phyloP scores from a whole-genome alignment of 2,113 vertebrate genomes.

The Triplophysa rosa region DNA sequence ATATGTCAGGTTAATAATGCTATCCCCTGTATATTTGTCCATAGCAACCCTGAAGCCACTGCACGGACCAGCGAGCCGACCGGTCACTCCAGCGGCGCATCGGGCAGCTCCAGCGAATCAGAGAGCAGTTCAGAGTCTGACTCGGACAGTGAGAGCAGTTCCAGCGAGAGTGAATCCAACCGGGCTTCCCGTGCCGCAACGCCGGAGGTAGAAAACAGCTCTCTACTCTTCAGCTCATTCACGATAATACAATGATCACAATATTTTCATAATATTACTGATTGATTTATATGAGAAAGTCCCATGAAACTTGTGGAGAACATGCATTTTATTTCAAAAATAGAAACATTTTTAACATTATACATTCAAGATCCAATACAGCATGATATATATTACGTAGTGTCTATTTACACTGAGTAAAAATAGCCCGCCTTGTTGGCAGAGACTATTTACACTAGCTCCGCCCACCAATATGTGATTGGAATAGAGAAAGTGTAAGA shows the following conservation, averaged over 20 bases:
- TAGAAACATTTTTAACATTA: too few species aligned
- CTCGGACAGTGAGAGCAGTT: constrained; percentile 79
- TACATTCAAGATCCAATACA: too few species aligned
- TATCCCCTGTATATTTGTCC: constrained; percentile 28
- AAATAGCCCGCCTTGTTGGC: too few species aligned
- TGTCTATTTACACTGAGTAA: too few species aligned
- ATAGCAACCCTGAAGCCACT: constrained; percentile 69
- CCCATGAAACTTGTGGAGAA: too few species aligned
- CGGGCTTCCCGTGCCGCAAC: constrained; percentile 82
- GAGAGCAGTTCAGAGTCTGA: constrained; percentile 89
- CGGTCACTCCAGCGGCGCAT: constrained; percentile 84
- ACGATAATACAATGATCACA: not conserved
- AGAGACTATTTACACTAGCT: too few species aligned
- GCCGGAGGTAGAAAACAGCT: constrained; percentile 80
- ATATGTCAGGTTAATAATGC: constrained; percentile 15
- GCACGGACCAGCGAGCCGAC: constrained; percentile 65
- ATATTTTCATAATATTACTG: too few species aligned
- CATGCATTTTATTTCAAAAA: too few species aligned
- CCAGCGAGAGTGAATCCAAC: constrained; percentile 83
- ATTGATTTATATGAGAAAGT: too few species aligned
- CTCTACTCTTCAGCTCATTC: not conserved
- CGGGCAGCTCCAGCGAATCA: constrained; percentile 84
- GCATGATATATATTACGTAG: too few species aligned
- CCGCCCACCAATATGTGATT: too few species aligned
- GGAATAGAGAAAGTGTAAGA: too few species aligned